These are phyloP conservation scores for Drosophila helvetica DNA, from an alignment of 2,888 invertebrate genomes.

Conservation along the genomic window DNA sequence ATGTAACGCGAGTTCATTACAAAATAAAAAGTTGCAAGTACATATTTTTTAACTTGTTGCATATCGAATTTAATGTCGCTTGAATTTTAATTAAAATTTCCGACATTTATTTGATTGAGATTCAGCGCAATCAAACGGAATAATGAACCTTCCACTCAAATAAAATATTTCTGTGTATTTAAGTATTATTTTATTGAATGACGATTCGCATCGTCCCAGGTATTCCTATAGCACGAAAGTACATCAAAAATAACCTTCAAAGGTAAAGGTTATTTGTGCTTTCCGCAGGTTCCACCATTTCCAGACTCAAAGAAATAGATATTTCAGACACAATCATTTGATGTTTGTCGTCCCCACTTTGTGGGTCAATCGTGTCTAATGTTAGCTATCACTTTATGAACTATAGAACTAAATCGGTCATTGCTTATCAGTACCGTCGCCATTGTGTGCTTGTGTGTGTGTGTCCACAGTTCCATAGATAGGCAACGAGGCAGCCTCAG, in stretches of 20 bases:
- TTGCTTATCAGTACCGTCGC: slow-evolving; percentile 56
- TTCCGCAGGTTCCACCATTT: background rate
- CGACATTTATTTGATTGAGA: background rate
- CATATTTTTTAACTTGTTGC: background rate
- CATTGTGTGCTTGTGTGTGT: background rate
- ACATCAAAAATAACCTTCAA: too few species aligned
- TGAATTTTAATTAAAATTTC: background rate
- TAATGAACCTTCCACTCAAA: background rate
- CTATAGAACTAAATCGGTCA: slow-evolving; percentile 70
- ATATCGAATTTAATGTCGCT: background rate
- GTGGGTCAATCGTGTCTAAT: slow-evolving; percentile 46
- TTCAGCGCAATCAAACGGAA: background rate
- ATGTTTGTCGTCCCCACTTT: slow-evolving; percentile 42
- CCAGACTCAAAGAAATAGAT: background rate
- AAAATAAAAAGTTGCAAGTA: background rate
- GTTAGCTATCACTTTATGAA: slow-evolving; percentile 49
- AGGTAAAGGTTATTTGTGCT: too few species aligned
- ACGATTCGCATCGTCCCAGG: too few species aligned
- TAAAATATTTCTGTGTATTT: background rate
- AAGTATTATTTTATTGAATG: background rate
- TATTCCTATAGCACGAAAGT: too few species aligned
- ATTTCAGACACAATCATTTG: slow-evolving; percentile 13
- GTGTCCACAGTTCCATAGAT: slow-evolving; percentile 27
- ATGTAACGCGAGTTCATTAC: background rate
- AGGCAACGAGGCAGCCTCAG: slow-evolving; percentile 26